phyloP scores from a whole-genome alignment of 2,113 vertebrate species.

The Axis porcinus region DNA sequence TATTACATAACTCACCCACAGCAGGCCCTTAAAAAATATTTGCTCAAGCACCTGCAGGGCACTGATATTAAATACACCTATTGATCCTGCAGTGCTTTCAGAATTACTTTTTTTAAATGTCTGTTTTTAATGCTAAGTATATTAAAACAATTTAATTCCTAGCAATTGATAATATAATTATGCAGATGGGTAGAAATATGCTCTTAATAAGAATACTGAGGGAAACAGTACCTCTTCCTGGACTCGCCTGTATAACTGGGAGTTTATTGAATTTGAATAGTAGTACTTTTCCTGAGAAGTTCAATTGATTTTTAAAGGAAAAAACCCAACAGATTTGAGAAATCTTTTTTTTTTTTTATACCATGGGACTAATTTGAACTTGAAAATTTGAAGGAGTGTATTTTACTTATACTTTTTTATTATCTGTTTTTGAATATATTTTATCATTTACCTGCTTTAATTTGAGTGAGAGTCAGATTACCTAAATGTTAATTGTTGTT shows the following conservation, averaged over 20 bases:
- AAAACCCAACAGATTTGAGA: neutral
- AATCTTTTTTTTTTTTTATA: neutral
- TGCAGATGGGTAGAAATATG: neutral
- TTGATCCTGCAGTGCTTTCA: neutral
- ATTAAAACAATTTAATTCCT: conserved; percentile 16
- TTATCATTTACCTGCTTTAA: neutral
- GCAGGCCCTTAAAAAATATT: neutral
- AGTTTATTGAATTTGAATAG: neutral
- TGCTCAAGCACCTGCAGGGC: neutral
- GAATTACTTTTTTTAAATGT: neutral
- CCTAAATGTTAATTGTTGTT: neutral
- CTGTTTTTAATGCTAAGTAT: neutral
- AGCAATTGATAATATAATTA: neutral
- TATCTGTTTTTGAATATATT: neutral
- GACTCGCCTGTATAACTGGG: neutral
- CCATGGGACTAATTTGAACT: neutral
- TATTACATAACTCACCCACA: neutral
- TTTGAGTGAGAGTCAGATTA: neutral
- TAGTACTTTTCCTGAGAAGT: neutral
- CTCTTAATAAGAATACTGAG: neutral
- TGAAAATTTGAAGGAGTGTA: neutral
- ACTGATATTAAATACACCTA: neutral
- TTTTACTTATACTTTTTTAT: neutral
- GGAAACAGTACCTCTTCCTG: neutral
- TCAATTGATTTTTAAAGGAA: neutral